Conservation (phyloP, 1,140 invertebrate genomes). For the Octopus bimaculoides region DNA sequence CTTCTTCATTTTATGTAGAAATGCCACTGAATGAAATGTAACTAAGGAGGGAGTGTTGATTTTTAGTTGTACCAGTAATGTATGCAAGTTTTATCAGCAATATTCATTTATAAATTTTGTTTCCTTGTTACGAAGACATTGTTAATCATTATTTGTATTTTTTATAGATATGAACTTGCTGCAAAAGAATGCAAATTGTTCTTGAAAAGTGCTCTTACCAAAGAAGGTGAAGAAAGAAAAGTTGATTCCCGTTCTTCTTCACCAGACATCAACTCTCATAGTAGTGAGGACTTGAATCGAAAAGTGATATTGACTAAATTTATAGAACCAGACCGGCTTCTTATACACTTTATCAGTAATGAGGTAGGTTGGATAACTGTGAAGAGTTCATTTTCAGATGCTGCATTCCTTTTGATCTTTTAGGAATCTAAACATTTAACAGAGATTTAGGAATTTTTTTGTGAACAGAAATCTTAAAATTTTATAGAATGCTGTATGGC, state of each 20-base stretch:
- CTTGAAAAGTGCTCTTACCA: slow-evolving; percentile 29
- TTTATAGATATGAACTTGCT: slow-evolving; percentile 45
- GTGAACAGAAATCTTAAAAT: no score
- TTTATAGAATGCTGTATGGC: no score
- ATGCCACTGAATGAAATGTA: no score
- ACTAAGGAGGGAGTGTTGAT: no score
- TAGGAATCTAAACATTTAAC: no score
- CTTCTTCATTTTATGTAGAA: no score
- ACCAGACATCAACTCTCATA: slow-evolving; percentile 15
- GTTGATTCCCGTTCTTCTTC: slow-evolving; percentile 16
- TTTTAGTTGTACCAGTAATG: no score
- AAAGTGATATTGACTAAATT: slow-evolving; percentile 16
- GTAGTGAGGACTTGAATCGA: neutral
- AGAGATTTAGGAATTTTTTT: no score
- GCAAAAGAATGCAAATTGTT: slow-evolving; percentile 39
- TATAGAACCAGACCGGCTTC: slow-evolving; percentile 13
- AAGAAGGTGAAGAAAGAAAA: slow-evolving; percentile 28
- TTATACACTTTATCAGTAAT: slow-evolving; percentile 40
- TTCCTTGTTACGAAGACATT: neutral
- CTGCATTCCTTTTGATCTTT: neutral
- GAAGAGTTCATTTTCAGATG: no score
- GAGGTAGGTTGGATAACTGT: slow-evolving; percentile 27
- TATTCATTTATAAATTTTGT: no score
- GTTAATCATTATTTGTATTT: slow-evolving; percentile 2
- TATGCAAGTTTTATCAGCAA: no score